Evolutionary conservation across 1,140 invertebrate species (phyloP).

Genomic region (Drosophila bocki): DNA sequence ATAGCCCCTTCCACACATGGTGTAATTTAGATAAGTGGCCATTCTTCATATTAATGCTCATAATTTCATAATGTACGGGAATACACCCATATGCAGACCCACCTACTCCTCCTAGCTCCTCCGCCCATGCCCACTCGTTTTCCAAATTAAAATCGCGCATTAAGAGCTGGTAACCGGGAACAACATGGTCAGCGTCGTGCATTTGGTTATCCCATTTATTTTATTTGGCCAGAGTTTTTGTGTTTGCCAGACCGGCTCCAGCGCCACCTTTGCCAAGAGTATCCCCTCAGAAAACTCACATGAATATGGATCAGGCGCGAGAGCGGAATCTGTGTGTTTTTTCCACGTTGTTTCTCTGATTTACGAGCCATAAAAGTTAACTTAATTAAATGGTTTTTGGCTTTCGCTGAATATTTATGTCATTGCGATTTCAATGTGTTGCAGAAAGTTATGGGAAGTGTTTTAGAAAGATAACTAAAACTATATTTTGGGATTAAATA

Average conservation of each 20-base stretch:
- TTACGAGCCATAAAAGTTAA: slow-evolving; percentile 80
- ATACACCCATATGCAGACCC: slow-evolving; percentile 67
- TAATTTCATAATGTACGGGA: slow-evolving; percentile 82
- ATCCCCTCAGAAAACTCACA: slow-evolving; percentile 26
- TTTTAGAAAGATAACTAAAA: neutral
- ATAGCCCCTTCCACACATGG: slow-evolving; percentile 61
- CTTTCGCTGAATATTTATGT: slow-evolving; percentile 73
- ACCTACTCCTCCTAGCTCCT: neutral
- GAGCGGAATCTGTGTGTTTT: slow-evolving; percentile 54
- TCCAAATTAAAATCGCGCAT: slow-evolving; percentile 69
- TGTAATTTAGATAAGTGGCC: slow-evolving; percentile 85
- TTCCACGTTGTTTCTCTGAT: slow-evolving; percentile 68
- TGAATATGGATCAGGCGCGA: slow-evolving; percentile 76
- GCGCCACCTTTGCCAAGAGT: slow-evolving; percentile 63
- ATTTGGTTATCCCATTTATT: slow-evolving; percentile 61
- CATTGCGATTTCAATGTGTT: slow-evolving; percentile 31
- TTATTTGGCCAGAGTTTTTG: slow-evolving; percentile 69
- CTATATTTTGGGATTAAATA: neutral
- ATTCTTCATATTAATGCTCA: slow-evolving; percentile 85
- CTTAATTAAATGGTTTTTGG: slow-evolving; percentile 82
- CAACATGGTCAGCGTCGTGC: slow-evolving; percentile 80
- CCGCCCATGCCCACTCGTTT: slow-evolving; percentile 1
- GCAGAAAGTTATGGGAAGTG: slow-evolving; percentile 21
- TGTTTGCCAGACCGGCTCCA: slow-evolving; percentile 43
- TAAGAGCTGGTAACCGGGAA: slow-evolving; percentile 46